A percentile compares a stretch with the other conserved stretches of the same genome.
These are phyloP conservation scores for Stegodyphus mimosarum DNA, from an alignment of 1,140 invertebrate genomes.

Conservation along the genomic window DNA sequence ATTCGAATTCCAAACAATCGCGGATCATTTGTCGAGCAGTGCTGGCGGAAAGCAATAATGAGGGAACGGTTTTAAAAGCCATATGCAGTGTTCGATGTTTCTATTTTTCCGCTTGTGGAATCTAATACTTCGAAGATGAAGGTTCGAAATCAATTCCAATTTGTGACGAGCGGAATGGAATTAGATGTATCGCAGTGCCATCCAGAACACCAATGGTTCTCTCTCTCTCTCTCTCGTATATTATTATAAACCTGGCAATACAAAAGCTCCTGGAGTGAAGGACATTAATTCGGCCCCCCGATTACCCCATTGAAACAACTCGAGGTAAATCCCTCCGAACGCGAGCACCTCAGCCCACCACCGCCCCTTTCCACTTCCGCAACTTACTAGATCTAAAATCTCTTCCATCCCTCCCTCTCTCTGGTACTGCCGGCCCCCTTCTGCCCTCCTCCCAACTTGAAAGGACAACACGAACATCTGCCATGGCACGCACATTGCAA, in stretches of 20 bases:
- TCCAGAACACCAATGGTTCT: neutral
- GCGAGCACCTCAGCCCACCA: too few species aligned
- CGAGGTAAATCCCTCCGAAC: neutral
- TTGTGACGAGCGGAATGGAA: neutral
- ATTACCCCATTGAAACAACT: conserved; percentile 18
- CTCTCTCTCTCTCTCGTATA: too few species aligned
- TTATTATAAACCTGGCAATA: neutral
- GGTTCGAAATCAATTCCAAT: conserved; percentile 6
- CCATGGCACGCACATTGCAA: too few species aligned
- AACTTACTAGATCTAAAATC: neutral
- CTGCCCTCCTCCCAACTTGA: neutral
- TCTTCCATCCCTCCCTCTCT: neutral
- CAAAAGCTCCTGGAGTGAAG: conserved; percentile 1
- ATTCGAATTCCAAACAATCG: neutral
- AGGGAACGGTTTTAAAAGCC: conserved; percentile 5
- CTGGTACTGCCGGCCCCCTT: too few species aligned
- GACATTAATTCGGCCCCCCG: conserved; percentile 6
- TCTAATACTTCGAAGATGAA: neutral
- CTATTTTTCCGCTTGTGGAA: conserved; percentile 9
- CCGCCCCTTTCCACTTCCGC: neutral
- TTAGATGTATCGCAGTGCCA: neutral
- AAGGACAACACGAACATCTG: too few species aligned
- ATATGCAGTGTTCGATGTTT: neutral
- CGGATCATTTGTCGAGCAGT: neutral
- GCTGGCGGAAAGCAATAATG: neutral